phyloP scores from a whole-genome alignment of 1,140 invertebrate genomes.

The Drosophila teissieri region DNA sequence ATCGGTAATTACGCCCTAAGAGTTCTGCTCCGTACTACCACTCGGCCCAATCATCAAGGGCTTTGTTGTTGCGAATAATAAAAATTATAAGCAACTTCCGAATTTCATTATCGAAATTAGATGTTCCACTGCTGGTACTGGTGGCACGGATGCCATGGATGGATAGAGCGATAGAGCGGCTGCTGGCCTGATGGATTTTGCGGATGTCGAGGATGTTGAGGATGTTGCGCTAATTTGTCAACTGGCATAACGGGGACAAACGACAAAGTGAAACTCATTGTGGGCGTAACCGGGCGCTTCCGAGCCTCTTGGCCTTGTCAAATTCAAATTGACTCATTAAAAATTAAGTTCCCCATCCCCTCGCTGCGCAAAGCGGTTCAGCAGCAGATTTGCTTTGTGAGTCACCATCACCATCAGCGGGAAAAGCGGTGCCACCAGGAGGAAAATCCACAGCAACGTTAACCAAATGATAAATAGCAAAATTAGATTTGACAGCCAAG shows the following conservation, averaged over 20 bases:
- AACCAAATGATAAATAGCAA: conserved; percentile 82
- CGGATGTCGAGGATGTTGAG: conserved; percentile 75
- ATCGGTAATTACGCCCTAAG: conserved; percentile 67
- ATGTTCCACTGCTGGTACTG: conserved; percentile 27
- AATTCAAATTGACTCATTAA: conserved; percentile 83
- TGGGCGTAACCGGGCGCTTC: conserved; percentile 55
- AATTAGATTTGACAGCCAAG: conserved; percentile 78
- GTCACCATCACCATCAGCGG: conserved; percentile 9
- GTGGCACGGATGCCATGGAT: too few species aligned
- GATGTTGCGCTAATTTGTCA: conserved; percentile 79
- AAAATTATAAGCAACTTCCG: conserved; percentile 78
- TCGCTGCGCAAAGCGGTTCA: too few species aligned
- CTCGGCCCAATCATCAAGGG: conserved; percentile 15
- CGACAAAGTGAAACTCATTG: conserved; percentile 69
- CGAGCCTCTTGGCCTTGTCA: conserved; percentile 68
- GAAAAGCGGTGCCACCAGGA: not conserved
- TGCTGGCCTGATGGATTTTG: conserved; percentile 56
- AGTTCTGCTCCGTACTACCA: conserved; percentile 51
- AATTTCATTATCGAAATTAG: conserved; percentile 83
- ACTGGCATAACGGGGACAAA: conserved; percentile 64
- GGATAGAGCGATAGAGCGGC: too few species aligned
- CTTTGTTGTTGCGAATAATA: conserved; percentile 67
- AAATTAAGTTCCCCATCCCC: conserved; percentile 69
- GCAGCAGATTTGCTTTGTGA: conserved; percentile 38
- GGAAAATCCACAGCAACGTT: conserved; percentile 54